Base-by-base conservation (phyloP, 2,797 vertebrate genomes). In the Enteromius fasciolatus region DNA sequence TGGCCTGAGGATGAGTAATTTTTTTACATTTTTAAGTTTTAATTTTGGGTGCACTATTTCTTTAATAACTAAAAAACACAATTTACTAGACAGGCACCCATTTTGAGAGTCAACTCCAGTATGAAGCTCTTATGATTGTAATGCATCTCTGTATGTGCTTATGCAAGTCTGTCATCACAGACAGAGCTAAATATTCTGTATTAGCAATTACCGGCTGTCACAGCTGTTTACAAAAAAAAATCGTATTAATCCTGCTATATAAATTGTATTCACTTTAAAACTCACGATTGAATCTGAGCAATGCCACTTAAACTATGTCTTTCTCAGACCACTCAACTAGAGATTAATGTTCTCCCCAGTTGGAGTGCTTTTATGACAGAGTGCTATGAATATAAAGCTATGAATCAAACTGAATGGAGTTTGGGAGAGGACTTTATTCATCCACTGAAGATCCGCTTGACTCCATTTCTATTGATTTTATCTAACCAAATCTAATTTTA, bases 301-400 rank as follows among this genome's bases (percentile, higher is more conserved):
- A 44, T 28, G 3, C 64, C 67, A 23, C 41, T 46, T 59, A 31
- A 70, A 61, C 25, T 23, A 46, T 14, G 44, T 48, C 57, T 73
- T 48, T 74, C 31, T n/a, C 80, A 81, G 1, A 18, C 59, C 80
- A 54, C 70, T 74, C 33, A 73, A 20, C 28, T 11, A 57, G 23
- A 82, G 61, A 82, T 75, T 31, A 41, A 82, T 82, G 46, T 41
- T 46, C 33, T 28, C 70, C n/a, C 23, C 17, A 54, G 70, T 41
- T 4, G 5, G n/a, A 68, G 8, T 39, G 44, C 68, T 76, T 39
- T 81, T 44, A 70, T 52, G 75, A 76, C 44, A 28, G 8, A 46
- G 39, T 50, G 23, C 54, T 64, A 18, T 72, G 52, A 79, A 82
- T 69, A 61, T 52, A 68, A 74, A 78, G 31, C 61, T 31, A n/a